Base-by-base conservation (phyloP, 1,140 invertebrate species). In the Drosophila bifasciata region DNA sequence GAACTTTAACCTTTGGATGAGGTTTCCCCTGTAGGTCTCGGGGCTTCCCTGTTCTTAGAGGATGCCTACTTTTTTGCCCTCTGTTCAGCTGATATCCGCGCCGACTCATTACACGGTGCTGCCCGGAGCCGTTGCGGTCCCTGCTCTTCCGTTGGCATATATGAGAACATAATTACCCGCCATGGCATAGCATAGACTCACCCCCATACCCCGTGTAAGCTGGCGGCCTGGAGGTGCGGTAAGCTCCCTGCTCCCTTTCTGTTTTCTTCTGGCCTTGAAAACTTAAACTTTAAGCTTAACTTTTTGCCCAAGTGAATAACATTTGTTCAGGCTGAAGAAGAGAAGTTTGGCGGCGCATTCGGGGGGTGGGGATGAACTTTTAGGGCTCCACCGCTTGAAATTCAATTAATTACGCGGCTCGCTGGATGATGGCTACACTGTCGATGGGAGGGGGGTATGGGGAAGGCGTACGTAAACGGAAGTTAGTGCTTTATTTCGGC, bases 351-450 rank as follows among this genome's bases (percentile, higher is more conserved):
- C 4, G 11, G 32, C 11, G 11, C 32, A 36, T 51, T 1, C 19
- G 6, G 41, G 17, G 2, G 32, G 28, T 9, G 41, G 17, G 2
- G 32, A n/a, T n/a, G n/a, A 69, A 63, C 55, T 71, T 79, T 63
- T 59, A 9, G 66, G 44, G 45, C 44, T 69, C 46, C 55, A 44
- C 15, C 55, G 46, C 60, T 64, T 41, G 19, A 61, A 86, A 86
- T 86, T 86, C 74, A 86, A 86, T 86, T 86, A 86, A 86, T 86
- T 86, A 86, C 58, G 49, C 44, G 36, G 61, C 43, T 36, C 11
- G 11, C 32, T 36, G 32, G 32, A 11, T 36, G 32, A 2, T 36
- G 32, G 11, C 11, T 13, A 5, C 32, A 36, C 57, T 50, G 57
- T 41, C 44, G 50, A n/a, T n/a, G n/a, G n/a, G n/a, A n/a, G n/a